phyloP scores from a whole-genome alignment of 2,797 vertebrate species.

The Hydrolagus colliei region DNA sequence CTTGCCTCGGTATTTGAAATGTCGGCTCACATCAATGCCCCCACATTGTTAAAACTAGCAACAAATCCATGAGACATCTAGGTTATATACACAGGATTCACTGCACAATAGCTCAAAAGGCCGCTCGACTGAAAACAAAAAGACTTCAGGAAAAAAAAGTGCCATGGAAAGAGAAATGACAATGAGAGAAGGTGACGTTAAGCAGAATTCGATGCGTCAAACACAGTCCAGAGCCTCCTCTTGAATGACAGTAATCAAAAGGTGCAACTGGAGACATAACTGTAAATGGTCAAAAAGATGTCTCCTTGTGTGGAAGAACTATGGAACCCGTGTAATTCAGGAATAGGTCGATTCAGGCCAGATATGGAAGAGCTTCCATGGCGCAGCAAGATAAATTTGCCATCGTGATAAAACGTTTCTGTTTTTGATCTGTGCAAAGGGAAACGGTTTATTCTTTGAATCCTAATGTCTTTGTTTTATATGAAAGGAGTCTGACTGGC shows the following conservation, averaged over 20 bases:
- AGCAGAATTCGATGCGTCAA: too few species aligned
- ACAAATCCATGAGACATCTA: not conserved
- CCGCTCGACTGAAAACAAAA: not conserved
- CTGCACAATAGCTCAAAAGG: not conserved
- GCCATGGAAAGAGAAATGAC: not conserved
- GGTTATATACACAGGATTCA: not conserved
- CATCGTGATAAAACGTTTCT: not conserved
- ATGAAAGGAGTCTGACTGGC: not conserved
- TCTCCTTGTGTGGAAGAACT: not conserved
- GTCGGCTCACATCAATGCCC: not conserved
- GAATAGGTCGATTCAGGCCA: not conserved
- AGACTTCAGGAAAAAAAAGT: not conserved
- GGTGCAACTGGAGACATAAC: not conserved
- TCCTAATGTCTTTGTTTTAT: not conserved
- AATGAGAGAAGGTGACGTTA: not conserved
- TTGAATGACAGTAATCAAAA: not conserved
- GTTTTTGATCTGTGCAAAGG: not conserved
- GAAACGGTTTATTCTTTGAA: not conserved
- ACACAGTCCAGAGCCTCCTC: not conserved
- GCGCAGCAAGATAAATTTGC: not conserved
- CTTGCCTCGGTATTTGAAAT: not conserved
- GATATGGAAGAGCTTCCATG: not conserved
- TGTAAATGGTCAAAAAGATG: not conserved
- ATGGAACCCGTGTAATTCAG: not conserved
- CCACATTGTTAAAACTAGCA: not conserved